These are phyloP conservation scores for Drosophila imparisetae DNA, from an alignment of 2,888 invertebrate species.

Conservation along the genomic window DNA sequence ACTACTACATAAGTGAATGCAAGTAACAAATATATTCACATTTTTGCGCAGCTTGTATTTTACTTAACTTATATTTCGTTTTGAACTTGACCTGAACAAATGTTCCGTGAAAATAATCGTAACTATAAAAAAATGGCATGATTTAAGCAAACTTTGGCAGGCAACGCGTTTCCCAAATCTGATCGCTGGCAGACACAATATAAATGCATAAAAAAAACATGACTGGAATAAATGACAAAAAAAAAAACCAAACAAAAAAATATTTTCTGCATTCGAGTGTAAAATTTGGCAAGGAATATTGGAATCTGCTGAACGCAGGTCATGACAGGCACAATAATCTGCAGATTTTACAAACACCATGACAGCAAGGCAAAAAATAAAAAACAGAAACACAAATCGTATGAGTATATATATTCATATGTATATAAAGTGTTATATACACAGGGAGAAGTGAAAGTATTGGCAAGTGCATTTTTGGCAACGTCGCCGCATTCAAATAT, in stretches of 20 bases:
- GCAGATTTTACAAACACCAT: constrained; percentile 41
- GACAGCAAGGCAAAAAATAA: constrained; percentile 45
- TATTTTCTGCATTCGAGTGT: constrained; percentile 28
- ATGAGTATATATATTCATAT: constrained; percentile 8
- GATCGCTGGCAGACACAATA: not conserved
- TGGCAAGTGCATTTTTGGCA: constrained; percentile 54
- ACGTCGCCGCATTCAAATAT: constrained; percentile 36
- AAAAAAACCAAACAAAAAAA: not conserved
- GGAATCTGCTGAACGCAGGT: constrained; percentile 28
- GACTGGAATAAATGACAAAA: constrained; percentile 4
- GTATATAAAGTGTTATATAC: constrained; percentile 13
- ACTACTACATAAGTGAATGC: not conserved
- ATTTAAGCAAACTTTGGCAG: not conserved
- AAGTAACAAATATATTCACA: not conserved
- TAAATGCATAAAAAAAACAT: not conserved
- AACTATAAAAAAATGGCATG: not conserved
- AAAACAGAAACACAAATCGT: constrained; percentile 34
- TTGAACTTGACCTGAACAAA: constrained; percentile 3
- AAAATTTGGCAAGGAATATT: constrained; percentile 47
- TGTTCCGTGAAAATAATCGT: not conserved
- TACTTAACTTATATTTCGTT: not conserved
- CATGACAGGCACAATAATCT: constrained; percentile 58
- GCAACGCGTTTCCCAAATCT: not conserved
- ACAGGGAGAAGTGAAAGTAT: constrained; percentile 45
- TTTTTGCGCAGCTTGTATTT: not conserved